phyloP scores from a whole-genome alignment of 2,113 vertebrate genomes.

The Ctenodactylus gundi region DNA sequence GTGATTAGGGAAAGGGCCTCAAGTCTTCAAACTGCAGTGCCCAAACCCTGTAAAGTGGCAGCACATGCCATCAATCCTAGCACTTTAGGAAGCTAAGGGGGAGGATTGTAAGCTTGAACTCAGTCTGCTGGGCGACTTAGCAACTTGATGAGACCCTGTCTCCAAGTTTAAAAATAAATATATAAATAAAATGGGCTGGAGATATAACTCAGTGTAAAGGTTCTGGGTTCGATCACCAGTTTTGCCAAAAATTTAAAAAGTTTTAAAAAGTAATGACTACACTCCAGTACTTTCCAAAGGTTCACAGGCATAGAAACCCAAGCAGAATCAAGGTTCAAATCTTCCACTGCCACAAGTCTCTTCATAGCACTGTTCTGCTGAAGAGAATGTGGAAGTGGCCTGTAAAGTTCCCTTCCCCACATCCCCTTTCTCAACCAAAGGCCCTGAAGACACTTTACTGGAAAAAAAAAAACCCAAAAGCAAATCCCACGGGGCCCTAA shows the following conservation, averaged over 20 bases:
- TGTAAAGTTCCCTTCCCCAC: neutral
- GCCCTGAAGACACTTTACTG: neutral
- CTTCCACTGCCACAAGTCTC: neutral
- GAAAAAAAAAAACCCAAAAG: neutral
- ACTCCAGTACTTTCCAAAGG: neutral
- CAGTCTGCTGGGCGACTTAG: too few relatives aligned
- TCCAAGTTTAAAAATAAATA: too few relatives aligned
- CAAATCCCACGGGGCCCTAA: neutral
- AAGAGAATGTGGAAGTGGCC: neutral
- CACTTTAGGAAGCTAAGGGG: too few relatives aligned
- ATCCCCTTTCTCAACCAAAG: neutral
- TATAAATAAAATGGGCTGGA: too few relatives aligned
- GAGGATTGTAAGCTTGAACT: too few relatives aligned
- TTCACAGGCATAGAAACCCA: neutral
- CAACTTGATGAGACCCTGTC: too few relatives aligned
- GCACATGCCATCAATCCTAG: too few relatives aligned
- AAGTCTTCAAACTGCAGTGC: neutral
- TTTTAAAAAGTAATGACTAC: too few relatives aligned
- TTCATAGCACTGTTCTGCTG: neutral
- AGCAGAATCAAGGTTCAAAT: neutral
- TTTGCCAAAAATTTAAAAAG: too few relatives aligned
- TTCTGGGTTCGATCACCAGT: too few relatives aligned
- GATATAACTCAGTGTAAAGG: too few relatives aligned
- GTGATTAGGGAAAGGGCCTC: neutral
- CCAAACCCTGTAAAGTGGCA: too few relatives aligned